Base-by-base conservation (phyloP, 2,797 vertebrate species). In the Gymnothorax javanicus region DNA sequence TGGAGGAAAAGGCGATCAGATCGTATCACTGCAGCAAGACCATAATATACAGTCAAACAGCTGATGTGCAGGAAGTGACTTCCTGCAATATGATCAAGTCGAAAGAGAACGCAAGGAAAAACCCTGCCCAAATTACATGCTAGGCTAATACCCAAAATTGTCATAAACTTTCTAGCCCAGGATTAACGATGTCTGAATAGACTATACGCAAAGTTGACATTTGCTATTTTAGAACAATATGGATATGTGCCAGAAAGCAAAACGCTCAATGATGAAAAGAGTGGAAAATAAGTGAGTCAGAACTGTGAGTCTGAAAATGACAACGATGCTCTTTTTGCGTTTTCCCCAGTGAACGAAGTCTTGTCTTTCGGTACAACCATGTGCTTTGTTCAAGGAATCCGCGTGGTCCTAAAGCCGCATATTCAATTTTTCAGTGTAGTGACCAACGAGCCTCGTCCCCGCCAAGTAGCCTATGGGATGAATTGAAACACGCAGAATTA, bases 31-130 rank as follows among this genome's bases (percentile, higher is more conserved):
- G 93, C 96, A 92, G 94, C 95, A 88, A 94, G 92, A 95, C 94
- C 97, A 98, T 98, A 92, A 95, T 93, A 94, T 94, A 94, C 93
- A 94, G 95, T 92, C 94, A 94, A 96, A 93, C 94, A 95, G 96
- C 94, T 93, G 96, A 96, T 96, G 94, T 87, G 93, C 94, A 93
- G 91, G 94, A 94, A 93, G 95, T 89, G 91, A 93, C 95, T 96
- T 97, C 97, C 96, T 97, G 97, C 96, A 95, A 95, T 94, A 91
- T 94, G 96, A 96, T 95, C 95, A 90, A 93, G 95, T 93, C 89
- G 87, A 33, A 69, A 86, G 88, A 89, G 88, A n/a, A 90, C 86
- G 86, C 88, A 83, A 88, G 91, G 90, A 91, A 81, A 81, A 81
- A 81, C 52, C 50, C 23, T 54, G 77, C 20, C 77, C 6, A 52